Evolutionary conservation across 2,888 invertebrate species (phyloP), one percentile per base, ranked within the genome.

Genomic region (Macrosoma leucophasiata): DNA sequence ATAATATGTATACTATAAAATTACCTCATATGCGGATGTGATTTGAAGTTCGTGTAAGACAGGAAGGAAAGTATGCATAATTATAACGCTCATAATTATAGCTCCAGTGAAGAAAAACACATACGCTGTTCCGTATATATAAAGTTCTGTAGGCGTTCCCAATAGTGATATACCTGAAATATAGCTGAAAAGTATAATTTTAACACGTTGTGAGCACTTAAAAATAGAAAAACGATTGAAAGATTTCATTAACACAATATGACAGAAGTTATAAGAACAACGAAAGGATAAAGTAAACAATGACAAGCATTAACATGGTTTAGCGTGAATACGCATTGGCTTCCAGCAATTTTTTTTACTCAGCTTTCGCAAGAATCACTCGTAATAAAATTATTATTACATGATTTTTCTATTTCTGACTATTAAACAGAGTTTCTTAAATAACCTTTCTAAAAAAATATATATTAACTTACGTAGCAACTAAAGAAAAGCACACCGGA

Each of bases 401-500:
- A n/a, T n/a, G n/a, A n/a, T n/a, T n/a, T n/a, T n/a, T n/a, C n/a
- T n/a, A n/a, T n/a, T n/a, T n/a, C n/a, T n/a, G n/a, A n/a, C n/a
- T n/a, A n/a, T n/a, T n/a, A n/a, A n/a, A n/a, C n/a, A n/a, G n/a
- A n/a, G n/a, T n/a, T n/a, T n/a, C n/a, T n/a, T n/a, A n/a, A n/a
- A n/a, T n/a, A n/a, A n/a, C n/a, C n/a, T n/a, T n/a, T n/a, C n/a
- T n/a, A n/a, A n/a, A n/a, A 14, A 25, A 15, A 10, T 6, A 4
- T 9, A 15, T 14, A 14, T 9, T 6, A 15, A 44, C 61, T 65
- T 76, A 90, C 90, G 90, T 94, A 17, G 95, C 95, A 32, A 95
- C 89, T 25, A 96, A 76, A 1, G 94, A 94, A 69, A 94, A 86
- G 17, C 93, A 89, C 15, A 95, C 90, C 0, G 95, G 95, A 44